These are phyloP conservation scores for Parus major DNA, from an alignment of 2,113 vertebrate species.

Conservation along the genomic window DNA sequence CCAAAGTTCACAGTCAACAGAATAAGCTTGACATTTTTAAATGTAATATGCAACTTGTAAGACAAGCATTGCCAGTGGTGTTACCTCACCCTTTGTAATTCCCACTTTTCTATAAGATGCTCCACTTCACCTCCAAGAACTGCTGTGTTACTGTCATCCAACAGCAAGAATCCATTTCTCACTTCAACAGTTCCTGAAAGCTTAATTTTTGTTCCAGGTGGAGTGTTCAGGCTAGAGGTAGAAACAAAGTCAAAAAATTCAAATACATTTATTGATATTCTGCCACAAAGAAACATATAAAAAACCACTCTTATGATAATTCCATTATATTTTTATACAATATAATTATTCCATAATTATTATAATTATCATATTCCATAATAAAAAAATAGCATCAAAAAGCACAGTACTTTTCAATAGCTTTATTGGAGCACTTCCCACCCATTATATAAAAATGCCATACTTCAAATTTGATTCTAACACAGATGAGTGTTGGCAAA, in stretches of 20 bases:
- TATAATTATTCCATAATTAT: too few species aligned
- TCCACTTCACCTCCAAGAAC: conserved; percentile 96
- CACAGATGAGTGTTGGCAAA: conserved; percentile 7
- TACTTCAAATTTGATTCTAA: conserved; percentile 45
- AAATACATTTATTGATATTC: not conserved
- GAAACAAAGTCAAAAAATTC: conserved; percentile 15
- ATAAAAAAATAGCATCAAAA: not conserved
- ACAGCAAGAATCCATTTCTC: conserved; percentile 91
- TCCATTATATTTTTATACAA: not conserved
- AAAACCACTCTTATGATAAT: not conserved
- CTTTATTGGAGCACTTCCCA: not conserved
- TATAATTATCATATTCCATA: not conserved
- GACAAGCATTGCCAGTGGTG: conserved; percentile 49
- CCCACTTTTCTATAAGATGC: conserved; percentile 97
- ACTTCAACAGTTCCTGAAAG: conserved; percentile 87
- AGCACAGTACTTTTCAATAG: not conserved
- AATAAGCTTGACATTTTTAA: not conserved
- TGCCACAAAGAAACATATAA: not conserved
- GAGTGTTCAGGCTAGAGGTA: conserved; percentile 78
- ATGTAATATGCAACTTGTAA: not conserved
- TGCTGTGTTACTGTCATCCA: conserved; percentile 89
- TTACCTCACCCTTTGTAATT: conserved; percentile 93
- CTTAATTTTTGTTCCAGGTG: conserved; percentile 96
- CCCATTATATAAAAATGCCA: not conserved
- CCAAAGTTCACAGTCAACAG: not conserved